Evolutionary conservation across 2,888 invertebrate species (phyloP).

Genomic region (Ectemnius cavifrons): DNA sequence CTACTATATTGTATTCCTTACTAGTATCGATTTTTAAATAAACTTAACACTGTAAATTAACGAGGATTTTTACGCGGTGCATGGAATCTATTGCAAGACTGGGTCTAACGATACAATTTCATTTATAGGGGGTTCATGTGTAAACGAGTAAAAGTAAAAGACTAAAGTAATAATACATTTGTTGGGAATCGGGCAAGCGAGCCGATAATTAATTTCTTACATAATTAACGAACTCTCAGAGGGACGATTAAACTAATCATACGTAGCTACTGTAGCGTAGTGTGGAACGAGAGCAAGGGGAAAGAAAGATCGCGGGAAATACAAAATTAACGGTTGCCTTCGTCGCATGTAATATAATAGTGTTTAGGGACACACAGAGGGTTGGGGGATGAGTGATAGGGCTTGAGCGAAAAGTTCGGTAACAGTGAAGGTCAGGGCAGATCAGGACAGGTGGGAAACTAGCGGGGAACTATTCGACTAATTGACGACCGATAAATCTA

Average conservation of each 20-base stretch:
- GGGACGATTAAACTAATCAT: constrained; percentile 65
- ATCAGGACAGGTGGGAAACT: constrained; percentile 16
- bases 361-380: constrained; percentile 53
- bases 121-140: constrained; percentile 51
- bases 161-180: constrained; percentile 43
- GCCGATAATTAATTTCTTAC: constrained; percentile 63
- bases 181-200: constrained; percentile 55
- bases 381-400: constrained; percentile 7
- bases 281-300: constrained; percentile 18
- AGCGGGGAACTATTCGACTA: constrained; percentile 55
- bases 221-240: constrained; percentile 64
- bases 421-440: constrained; percentile 21
- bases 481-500: constrained; percentile 67
- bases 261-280: constrained; percentile 23
- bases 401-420: not conserved
- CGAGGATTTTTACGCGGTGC: constrained; percentile 58
- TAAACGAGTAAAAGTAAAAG: constrained; percentile 45
- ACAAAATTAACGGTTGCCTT: constrained; percentile 53
- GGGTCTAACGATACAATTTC: constrained; percentile 49
- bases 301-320: constrained; percentile 13
- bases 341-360: constrained; percentile 66
- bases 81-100: constrained; percentile 8
- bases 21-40: constrained; percentile 63
- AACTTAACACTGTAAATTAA: constrained; percentile 56
- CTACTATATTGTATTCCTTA: constrained; percentile 62